These are phyloP conservation scores for Idaea dimidiata DNA, from an alignment of 2,888 invertebrate genomes.

Conservation along the genomic window DNA sequence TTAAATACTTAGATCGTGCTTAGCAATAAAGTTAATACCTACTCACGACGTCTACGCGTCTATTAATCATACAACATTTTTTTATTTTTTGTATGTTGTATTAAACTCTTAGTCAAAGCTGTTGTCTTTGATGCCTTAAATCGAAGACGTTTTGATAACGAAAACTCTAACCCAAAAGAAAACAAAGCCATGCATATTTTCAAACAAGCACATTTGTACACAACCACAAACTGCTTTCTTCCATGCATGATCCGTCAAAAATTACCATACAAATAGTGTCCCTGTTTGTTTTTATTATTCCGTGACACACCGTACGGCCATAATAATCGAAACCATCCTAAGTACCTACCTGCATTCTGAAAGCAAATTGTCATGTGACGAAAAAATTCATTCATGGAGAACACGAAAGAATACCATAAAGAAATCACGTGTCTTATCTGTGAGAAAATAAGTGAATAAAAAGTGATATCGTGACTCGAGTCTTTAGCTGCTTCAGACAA, in stretches of 20 bases:
- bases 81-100: no score
- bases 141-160: no score
- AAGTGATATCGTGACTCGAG: not conserved
- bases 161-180: not conserved
- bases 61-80: no score
- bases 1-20: no score
- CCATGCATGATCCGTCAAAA: not conserved
- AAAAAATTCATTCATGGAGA: not conserved
- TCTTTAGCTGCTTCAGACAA: not conserved
- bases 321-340: not conserved
- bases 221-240: not conserved
- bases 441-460: not conserved
- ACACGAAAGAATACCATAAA: not conserved
- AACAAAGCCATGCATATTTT: not conserved
- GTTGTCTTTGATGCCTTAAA: no score
- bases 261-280: not conserved
- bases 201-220: not conserved
- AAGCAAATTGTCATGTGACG: not conserved
- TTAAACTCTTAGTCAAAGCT: no score
- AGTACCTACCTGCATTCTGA: not conserved
- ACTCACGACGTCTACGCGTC: no score
- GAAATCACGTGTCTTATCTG: not conserved
- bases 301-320: not conserved
- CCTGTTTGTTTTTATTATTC: not conserved
- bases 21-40: no score